These are phyloP conservation scores for Gulo gulo DNA, from an alignment of 2,113 vertebrate genomes.

Conservation along the genomic window DNA sequence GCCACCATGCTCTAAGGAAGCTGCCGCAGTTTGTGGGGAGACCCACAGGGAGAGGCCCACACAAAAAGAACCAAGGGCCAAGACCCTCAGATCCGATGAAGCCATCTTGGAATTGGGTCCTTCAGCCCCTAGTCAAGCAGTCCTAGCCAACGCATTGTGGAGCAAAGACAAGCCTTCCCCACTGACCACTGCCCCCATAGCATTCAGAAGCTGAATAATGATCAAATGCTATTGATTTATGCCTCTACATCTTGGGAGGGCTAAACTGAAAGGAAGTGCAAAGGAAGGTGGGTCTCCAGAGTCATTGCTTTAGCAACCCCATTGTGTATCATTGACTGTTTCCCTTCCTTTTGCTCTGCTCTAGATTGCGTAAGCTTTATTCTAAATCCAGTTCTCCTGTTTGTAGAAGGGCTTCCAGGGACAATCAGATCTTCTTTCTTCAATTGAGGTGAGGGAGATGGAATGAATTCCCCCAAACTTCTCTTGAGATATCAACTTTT, in stretches of 20 bases:
- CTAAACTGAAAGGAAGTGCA: background rate
- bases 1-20: background rate
- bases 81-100: background rate
- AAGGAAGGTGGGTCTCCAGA: background rate
- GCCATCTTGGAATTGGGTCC: background rate
- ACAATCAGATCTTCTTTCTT: background rate
- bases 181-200: background rate
- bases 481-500: background rate
- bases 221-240: background rate
- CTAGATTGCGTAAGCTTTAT: background rate
- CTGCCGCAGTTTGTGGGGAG: background rate
- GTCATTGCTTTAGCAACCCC: background rate
- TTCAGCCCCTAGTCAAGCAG: background rate
- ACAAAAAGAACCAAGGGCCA: background rate
- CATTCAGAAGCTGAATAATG: background rate
- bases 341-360: background rate
- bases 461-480: background rate
- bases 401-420: background rate
- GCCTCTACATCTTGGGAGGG: background rate
- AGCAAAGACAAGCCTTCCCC: background rate
- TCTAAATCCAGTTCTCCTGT: background rate
- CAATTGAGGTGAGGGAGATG: background rate
- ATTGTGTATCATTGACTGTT: background rate
- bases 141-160: too few species aligned
- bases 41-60: background rate